Evolutionary conservation across 2,797 vertebrate genomes (phyloP), one percentile per base, ranked within the genome.

Genomic region (Anisognathus igniventris): DNA sequence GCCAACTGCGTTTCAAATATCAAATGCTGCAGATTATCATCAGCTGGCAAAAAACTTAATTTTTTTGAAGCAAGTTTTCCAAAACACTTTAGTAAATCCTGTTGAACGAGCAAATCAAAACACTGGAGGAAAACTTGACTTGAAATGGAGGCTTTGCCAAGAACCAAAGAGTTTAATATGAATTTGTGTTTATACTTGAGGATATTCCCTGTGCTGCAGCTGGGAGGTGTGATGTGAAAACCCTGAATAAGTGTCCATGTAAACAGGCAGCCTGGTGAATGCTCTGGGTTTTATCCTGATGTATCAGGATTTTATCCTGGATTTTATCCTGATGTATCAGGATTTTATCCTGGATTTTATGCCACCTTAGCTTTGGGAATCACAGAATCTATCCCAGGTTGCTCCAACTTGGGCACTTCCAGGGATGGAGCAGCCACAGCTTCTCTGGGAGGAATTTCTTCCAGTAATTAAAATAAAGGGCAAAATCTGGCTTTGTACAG

Each of bases 141-240:
- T 70, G 57, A 60, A 58, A 31, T 48, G 37, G 57, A 65, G 9
- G 18, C 71, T 93, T 86, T 89, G 48, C 80, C 67, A 91, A 79
- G 35, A 39, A 82, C 68, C 48, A 57, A 37, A 58, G 73, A 77
- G 70, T 50, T 93, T 40, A 51, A 66, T 20, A 18, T 10, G 39
- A 66, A 56, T 86, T 87, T 44, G 28, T 91, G 50, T 78, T 94
- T 77, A 24, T 14, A 37, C 12, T 37, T 19, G 14, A 20, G 68
- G 60, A 31, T 78, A 75, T 86, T 89, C 60, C 85, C 21, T 39
- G 2, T 0, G 25, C 61, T 80, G 50, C 78, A 77, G 66, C 76
- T 73, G 66, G 66, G 70, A 90, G 47, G 79, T 86, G 78, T 67
- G 85, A 90, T 22, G 47, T 91, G 86, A 82, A 87, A 93, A 24